Conservation (phyloP, 2,797 vertebrate genomes). For the Smutsia temminckii region DNA sequence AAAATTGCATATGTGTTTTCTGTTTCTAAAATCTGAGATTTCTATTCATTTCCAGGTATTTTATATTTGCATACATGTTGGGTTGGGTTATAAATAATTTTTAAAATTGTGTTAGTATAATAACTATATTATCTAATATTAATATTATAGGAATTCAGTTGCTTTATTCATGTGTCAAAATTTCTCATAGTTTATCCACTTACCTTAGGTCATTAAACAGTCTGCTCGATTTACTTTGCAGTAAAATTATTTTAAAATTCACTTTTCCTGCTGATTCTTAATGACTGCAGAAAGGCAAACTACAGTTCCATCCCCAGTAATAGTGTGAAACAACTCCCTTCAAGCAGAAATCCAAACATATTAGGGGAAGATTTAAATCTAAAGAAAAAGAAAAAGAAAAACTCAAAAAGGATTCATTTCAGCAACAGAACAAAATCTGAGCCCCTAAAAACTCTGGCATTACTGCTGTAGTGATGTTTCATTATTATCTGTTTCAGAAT, state of each 20-base stretch:
- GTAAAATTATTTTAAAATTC: conserved; percentile 58
- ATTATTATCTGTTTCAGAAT: not conserved
- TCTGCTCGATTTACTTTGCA: conserved; percentile 48
- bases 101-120: conserved; percentile 41
- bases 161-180: conserved; percentile 35
- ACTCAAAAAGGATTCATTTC: conserved; percentile 25
- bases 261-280: conserved; percentile 51
- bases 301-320: not conserved
- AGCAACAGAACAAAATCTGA: conserved; percentile 2
- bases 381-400: conserved; percentile 42
- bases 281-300: conserved; percentile 32
- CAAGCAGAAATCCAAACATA: conserved; percentile 48
- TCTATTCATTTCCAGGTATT: conserved; percentile 17
- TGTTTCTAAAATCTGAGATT: conserved; percentile 44
- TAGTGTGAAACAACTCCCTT: not conserved
- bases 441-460: not conserved
- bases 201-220: conserved; percentile 52
- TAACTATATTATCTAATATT: conserved; percentile 2
- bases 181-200: conserved; percentile 30
- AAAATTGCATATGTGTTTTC: not conserved
- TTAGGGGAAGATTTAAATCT: conserved; percentile 45
- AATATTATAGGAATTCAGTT: conserved; percentile 13
- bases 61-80: conserved; percentile 30
- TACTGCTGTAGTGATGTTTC: not conserved
- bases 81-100: conserved; percentile 30